Evolutionary conservation across 2,888 invertebrate species (phyloP), one percentile per base, ranked within the genome.

Genomic region (Liposcelis brunnea): DNA sequence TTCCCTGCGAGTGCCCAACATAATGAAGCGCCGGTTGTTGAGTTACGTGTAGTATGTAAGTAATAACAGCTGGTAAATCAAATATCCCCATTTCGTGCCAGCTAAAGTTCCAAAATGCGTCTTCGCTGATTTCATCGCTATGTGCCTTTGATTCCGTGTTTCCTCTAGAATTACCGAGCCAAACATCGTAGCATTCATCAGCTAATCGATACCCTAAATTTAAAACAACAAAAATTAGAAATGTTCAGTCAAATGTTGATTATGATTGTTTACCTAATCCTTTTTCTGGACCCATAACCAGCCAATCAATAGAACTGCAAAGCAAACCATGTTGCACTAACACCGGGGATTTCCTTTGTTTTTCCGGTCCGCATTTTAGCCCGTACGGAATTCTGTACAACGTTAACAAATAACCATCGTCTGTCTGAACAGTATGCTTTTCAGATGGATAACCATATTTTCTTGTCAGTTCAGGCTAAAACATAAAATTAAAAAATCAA

Each of bases 31-130:
- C 64, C 1, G 62, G 53, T 49, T 67, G 63, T 1, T 65, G 62
- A 1, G 75, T 75, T 8, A 51, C 53, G 2, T 65, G 59, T 38
- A 75, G 59, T 1, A 75, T 66, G 54, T 81, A 77, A 58, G 89
- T 78, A 47, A 94, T 74, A 53, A 73, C 77, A 0, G 90, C 83
- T 11, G 94, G 90, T 45, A 94, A 58, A 63, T 97, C 95, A 56
- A 81, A 75, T 31, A 76, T 61, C 0, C 82, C 89, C 66, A 91
- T 84, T 61, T 95, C 89, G 55, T 93, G 83, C 71, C 83, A 94
- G 54, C 87, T 87, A 57, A 64, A 71, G 8, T 58, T 53, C 51
- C 56, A 56, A 26, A 47, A 35, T 48, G 55, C 55, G 49, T 55
- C 55, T 44, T 53, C 52, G 2, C 55, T 15, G 31, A 49, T 42